Percentiles rank a stretch among this genome's conserved stretches.
Evolutionary conservation across 2,888 invertebrate genomes (phyloP).

Genomic region (Chrysina gloriosa): DNA sequence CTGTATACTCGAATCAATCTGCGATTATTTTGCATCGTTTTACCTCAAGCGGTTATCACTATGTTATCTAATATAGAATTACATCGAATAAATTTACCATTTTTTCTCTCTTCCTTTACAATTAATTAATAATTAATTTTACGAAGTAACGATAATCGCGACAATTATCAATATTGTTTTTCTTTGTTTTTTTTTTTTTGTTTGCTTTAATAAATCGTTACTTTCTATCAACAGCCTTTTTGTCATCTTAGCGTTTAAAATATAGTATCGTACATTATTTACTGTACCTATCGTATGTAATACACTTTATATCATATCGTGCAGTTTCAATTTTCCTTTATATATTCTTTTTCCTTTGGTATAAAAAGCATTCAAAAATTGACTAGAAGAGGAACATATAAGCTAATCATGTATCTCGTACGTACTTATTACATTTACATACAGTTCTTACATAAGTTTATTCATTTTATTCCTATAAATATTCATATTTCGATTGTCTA

Average conservation of each 20-base stretch:
- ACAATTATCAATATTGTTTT: not conserved
- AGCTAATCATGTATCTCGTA: not conserved
- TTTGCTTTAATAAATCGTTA: not conserved
- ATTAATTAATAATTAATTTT: not conserved
- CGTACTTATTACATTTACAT: slow-evolving; percentile 3
- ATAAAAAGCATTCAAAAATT: slow-evolving; percentile 57
- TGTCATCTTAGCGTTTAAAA: not conserved
- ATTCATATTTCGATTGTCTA: too few relatives aligned
- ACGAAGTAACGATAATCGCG: not conserved
- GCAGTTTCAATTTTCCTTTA: too few relatives aligned
- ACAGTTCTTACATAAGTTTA: too few relatives aligned
- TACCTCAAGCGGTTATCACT: too few relatives aligned
- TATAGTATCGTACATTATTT: not conserved
- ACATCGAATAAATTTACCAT: not conserved
- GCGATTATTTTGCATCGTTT: too few relatives aligned
- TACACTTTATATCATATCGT: not conserved
- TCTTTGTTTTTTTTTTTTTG: not conserved
- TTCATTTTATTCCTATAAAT: not conserved
- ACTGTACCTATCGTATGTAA: too few relatives aligned
- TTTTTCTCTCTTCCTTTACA: not conserved
- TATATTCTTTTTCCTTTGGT: slow-evolving; percentile 39
- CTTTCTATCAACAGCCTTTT: slow-evolving; percentile 21
- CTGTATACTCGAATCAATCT: too few relatives aligned
- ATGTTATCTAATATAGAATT: too few relatives aligned
- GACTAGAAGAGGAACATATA: slow-evolving; percentile 61